Evolutionary conservation across 2,797 vertebrate genomes (phyloP).

Genomic region (Microhierax caerulescens): DNA sequence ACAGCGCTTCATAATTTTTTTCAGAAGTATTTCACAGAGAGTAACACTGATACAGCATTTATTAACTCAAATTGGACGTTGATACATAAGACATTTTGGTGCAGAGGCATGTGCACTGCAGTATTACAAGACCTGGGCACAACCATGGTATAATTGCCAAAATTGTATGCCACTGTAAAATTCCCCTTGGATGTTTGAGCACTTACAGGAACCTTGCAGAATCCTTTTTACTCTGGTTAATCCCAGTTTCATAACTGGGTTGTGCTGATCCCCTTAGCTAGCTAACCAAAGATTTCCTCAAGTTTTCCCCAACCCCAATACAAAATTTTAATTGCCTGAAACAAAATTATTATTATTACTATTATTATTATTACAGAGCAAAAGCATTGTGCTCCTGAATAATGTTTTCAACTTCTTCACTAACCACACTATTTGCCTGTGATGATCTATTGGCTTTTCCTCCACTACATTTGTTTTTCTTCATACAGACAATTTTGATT

Average conservation of each 20-base stretch:
- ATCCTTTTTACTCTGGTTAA: not conserved
- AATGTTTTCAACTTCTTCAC: not conserved
- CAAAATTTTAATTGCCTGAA: not conserved
- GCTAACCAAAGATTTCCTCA: not conserved
- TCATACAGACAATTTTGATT: not conserved
- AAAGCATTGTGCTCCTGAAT: not conserved
- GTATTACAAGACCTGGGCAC: not conserved
- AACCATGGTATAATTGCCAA: not conserved
- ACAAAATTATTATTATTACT: not conserved
- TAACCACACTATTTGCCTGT: not conserved
- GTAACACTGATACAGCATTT: not conserved
- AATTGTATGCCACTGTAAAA: not conserved
- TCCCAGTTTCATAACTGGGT: fast-evolving
- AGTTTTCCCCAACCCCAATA: not conserved
- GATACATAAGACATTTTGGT: not conserved
- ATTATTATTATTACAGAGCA: not conserved
- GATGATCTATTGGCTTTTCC: not conserved
- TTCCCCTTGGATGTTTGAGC: not conserved
- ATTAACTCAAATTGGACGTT: not conserved
- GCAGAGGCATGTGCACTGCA: not conserved
- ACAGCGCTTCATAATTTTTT: not conserved
- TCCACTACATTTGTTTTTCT: not conserved
- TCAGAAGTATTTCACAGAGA: not conserved
- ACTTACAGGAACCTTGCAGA: not conserved
- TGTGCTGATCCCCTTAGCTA: not conserved